Conservation (phyloP, 2,888 invertebrate species). For the Pristionchus fissidentatus region DNA sequence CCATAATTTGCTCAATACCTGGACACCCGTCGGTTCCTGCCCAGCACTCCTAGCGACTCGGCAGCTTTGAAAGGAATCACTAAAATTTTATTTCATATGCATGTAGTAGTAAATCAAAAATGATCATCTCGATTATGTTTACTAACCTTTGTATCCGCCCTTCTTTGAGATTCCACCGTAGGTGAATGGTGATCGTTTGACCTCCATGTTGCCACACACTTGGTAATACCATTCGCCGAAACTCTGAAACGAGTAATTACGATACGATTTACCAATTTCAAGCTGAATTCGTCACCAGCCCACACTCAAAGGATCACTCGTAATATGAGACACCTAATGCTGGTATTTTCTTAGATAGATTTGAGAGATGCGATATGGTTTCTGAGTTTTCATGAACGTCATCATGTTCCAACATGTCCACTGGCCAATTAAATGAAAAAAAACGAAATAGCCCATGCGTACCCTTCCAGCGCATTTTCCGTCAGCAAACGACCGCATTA, state of each 20-base stretch:
- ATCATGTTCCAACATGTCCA: no score
- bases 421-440: neutral
- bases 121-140: no score
- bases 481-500: slow-evolving; percentile 12
- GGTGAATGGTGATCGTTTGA: neutral
- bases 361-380: no score
- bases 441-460: neutral
- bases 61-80: neutral
- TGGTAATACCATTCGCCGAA: slow-evolving; percentile 41
- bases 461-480: slow-evolving; percentile 13
- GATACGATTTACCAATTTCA: no score
- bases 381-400: no score
- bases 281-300: no score
- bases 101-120: no score
- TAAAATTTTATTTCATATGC: neutral
- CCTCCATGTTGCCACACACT: slow-evolving; percentile 36
- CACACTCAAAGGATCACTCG: no score
- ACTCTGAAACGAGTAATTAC: neutral
- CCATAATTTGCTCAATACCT: neutral
- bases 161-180: neutral
- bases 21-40: neutral
- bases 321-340: no score
- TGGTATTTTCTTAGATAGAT: no score
- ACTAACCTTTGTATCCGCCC: neutral
- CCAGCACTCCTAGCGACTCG: slow-evolving; percentile 30